These are phyloP conservation scores for Theropithecus gelada DNA, from an alignment of 2,113 vertebrate genomes.

Conservation along the genomic window DNA sequence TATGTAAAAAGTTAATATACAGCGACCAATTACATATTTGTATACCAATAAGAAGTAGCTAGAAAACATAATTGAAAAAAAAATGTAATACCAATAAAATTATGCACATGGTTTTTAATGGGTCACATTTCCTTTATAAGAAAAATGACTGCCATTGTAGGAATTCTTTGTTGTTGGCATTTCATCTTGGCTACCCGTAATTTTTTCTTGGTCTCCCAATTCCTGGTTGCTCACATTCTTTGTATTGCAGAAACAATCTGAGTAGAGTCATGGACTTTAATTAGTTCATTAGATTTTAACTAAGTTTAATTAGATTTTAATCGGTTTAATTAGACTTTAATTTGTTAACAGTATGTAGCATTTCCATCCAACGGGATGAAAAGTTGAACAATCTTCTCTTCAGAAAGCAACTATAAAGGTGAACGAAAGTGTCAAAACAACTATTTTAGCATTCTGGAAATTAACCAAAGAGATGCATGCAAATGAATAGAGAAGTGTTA, in stretches of 20 bases:
- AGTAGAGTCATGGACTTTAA: background rate
- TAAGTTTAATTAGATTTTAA: conserved; percentile 3
- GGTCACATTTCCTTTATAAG: background rate
- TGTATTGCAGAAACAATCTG: background rate
- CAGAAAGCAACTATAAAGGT: background rate
- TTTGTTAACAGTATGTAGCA: background rate
- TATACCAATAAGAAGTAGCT: background rate
- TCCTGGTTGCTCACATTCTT: background rate
- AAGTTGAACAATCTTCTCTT: background rate
- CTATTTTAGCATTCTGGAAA: background rate
- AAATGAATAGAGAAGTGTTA: background rate
- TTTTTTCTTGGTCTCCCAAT: background rate
- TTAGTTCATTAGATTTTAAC: background rate
- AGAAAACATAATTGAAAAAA: background rate
- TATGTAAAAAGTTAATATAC: background rate
- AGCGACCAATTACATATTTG: background rate
- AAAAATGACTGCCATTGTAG: background rate
- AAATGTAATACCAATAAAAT: background rate
- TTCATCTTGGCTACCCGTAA: background rate
- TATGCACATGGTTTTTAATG: background rate
- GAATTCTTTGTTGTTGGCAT: background rate
- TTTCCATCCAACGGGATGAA: background rate
- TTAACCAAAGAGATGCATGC: background rate
- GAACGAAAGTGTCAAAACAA: background rate
- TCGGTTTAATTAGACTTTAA: background rate